Conservation (phyloP, 1,140 invertebrate species). For the Homalodisca vitripennis region DNA sequence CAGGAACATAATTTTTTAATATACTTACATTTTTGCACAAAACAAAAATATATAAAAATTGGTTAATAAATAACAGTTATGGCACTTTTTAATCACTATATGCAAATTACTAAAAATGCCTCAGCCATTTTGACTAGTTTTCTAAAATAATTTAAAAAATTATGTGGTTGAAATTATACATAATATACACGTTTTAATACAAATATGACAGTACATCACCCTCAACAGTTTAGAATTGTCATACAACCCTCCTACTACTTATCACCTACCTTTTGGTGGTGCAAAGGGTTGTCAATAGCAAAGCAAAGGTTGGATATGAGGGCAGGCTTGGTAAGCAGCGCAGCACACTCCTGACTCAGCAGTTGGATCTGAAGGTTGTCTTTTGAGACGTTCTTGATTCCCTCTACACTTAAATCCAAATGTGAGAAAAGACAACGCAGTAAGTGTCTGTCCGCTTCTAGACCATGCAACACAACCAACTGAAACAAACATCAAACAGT, state of each 20-base stretch:
- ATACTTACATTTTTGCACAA: no score
- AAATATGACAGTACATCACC: no score
- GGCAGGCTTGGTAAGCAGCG: conserved; percentile 70
- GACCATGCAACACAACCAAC: conserved; percentile 77
- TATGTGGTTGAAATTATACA: no score
- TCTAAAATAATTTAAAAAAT: no score
- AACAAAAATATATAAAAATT: no score
- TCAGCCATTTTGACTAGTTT: no score
- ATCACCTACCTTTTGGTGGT: conserved; percentile 56
- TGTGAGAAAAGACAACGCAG: conserved; percentile 81
- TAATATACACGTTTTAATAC: no score
- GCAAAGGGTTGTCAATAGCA: conserved; percentile 69
- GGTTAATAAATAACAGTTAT: no score
- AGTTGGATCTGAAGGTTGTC: conserved; percentile 68
- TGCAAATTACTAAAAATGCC: no score
- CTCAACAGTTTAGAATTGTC: no score
- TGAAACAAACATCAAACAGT: conserved; percentile 51
- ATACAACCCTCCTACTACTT: not conserved
- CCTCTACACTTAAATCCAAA: conserved; percentile 58
- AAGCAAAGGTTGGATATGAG: conserved; percentile 75
- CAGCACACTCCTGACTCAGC: conserved; percentile 68
- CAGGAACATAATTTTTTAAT: no score
- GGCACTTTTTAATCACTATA: no score
- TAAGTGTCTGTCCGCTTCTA: conserved; percentile 85
- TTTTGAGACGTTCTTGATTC: conserved; percentile 47